Evolutionary conservation across 2,797 vertebrate species (phyloP).

Genomic region (Myoxocephalus aenaeus): DNA sequence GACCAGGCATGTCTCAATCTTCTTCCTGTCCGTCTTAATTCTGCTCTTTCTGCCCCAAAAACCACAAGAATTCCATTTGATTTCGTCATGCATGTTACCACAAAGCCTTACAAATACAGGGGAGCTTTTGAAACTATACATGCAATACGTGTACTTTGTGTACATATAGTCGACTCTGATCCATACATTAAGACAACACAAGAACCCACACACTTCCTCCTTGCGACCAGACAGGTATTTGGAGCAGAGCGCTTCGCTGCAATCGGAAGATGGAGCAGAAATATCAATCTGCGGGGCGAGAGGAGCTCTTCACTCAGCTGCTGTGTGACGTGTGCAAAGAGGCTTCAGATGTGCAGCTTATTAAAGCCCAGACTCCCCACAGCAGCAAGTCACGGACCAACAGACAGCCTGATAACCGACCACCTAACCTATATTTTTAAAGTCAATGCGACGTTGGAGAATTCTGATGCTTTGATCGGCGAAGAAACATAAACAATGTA

Average conservation of each 20-base stretch:
- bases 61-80: conserved; percentile 22
- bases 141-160: background rate
- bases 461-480: background rate
- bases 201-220: conserved; percentile 2
- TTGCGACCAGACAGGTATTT: conserved; percentile 1
- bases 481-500: background rate
- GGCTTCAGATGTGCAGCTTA: conserved; percentile 34
- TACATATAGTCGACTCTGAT: background rate
- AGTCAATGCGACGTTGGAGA: background rate
- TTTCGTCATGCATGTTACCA: conserved; percentile 15
- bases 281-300: conserved; percentile 29
- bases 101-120: conserved; percentile 1
- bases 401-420: background rate
- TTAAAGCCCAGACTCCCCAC: conserved; percentile 32
- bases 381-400: conserved; percentile 9
- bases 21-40: conserved; percentile 17
- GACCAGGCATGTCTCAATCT: conserved; percentile 31
- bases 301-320: conserved; percentile 27
- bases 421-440: background rate
- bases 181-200: conserved; percentile 3
- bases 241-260: conserved; percentile 9
- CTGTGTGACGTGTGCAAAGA: conserved; percentile 6
- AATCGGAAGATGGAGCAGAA: conserved; percentile 31
- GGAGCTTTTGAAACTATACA: conserved; percentile 10
- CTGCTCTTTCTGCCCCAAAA: conserved; percentile 1